A percentile compares a stretch with the other conserved stretches of the same genome.
Evolutionary conservation across 2,888 invertebrate species (phyloP).

Genomic region (Brenthis hecate): DNA sequence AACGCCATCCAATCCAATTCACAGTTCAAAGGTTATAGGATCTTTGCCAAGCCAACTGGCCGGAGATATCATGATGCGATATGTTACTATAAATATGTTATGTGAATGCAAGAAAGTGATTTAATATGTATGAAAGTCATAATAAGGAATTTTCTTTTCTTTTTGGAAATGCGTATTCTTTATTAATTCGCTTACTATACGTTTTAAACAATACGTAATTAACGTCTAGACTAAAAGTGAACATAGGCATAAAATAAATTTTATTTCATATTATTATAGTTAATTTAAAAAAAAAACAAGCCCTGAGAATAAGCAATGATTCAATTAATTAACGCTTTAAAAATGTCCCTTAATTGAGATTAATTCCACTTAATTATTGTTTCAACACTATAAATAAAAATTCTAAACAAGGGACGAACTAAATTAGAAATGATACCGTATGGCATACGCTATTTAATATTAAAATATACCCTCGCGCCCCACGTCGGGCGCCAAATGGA

Average conservation of each 20-base stretch:
- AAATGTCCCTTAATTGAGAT: conserved; percentile 28
- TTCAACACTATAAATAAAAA: conserved; percentile 35
- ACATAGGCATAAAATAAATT: too few relatives aligned
- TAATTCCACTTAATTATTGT: conserved; percentile 40
- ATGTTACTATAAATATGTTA: conserved; percentile 27
- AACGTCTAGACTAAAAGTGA: too few relatives aligned
- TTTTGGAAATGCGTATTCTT: neutral
- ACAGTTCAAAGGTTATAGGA: conserved; percentile 50
- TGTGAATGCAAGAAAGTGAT: conserved; percentile 10
- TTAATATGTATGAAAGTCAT: conserved; percentile 6
- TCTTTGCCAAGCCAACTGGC: conserved; percentile 47
- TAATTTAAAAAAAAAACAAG: neutral
- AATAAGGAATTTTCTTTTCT: neutral
- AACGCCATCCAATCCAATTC: conserved; percentile 51
- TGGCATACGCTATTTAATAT: conserved; percentile 66
- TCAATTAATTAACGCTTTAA: conserved; percentile 1
- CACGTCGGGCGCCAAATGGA: conserved; percentile 59
- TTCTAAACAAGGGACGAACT: conserved; percentile 29
- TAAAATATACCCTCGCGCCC: conserved; percentile 66
- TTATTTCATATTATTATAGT: too few relatives aligned
- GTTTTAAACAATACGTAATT: too few relatives aligned
- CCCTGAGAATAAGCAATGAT: neutral
- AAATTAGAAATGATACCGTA: conserved; percentile 51
- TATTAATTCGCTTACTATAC: too few relatives aligned
- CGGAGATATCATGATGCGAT: conserved; percentile 35